A percentile compares a stretch with the other conserved stretches of the same genome.
Evolutionary conservation across 2,888 invertebrate genomes (phyloP).

Genomic region (Melipona bicolor): DNA sequence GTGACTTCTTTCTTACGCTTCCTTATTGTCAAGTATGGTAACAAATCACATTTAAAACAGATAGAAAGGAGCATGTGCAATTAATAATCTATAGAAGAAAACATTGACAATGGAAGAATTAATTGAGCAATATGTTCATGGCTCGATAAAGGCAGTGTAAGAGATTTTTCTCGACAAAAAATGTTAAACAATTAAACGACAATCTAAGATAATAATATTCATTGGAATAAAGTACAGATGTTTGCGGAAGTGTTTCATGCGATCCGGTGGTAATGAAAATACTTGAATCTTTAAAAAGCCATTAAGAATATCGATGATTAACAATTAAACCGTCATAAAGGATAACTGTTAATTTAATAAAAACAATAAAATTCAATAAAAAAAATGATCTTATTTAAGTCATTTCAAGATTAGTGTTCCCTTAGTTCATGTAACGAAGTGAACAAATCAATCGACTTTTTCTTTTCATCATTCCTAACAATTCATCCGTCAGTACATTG

Average conservation of each 20-base stretch:
- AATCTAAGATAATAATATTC: constrained; percentile 20
- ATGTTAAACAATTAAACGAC: constrained; percentile 41
- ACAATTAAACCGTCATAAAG: background rate
- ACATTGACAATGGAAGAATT: constrained; percentile 62
- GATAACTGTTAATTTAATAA: background rate
- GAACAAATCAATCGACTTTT: background rate
- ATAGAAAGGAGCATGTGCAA: constrained; percentile 57
- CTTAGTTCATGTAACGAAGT: background rate
- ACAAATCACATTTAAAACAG: constrained; percentile 65
- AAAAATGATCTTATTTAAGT: background rate
- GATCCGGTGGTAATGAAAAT: constrained; percentile 1
- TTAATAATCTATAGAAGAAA: constrained; percentile 48
- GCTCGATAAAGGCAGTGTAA: constrained; percentile 70
- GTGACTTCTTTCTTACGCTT: constrained; percentile 33
- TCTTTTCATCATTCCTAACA: background rate
- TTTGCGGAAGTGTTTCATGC: background rate
- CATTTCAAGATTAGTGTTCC: background rate
- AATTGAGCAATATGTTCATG: constrained; percentile 70
- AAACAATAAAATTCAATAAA: background rate
- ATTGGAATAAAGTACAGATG: constrained; percentile 11
- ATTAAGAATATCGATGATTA: background rate
- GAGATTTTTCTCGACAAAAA: constrained; percentile 43
- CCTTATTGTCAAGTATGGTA: constrained; percentile 70
- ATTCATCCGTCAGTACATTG: background rate
- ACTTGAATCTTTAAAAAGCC: constrained; percentile 2